phyloP scores from a whole-genome alignment of 2,797 vertebrate species.

The Chiloscyllium punctatum region DNA sequence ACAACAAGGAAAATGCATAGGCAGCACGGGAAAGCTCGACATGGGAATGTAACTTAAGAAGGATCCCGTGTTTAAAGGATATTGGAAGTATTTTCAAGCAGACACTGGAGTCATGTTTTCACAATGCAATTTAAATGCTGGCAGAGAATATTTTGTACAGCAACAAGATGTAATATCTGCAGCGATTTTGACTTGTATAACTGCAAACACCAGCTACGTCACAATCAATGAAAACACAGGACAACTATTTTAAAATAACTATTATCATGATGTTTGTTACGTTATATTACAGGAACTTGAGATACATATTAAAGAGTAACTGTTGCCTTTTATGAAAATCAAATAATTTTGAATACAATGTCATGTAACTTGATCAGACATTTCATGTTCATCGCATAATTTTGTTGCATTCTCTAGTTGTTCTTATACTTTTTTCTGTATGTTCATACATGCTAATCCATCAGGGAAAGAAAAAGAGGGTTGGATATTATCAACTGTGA shows the following conservation, averaged over 20 bases:
- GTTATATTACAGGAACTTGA: neutral
- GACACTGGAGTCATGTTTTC: neutral
- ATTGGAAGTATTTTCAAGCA: neutral
- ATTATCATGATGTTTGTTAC: neutral
- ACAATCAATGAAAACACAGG: neutral
- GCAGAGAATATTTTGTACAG: neutral
- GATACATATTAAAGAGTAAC: neutral
- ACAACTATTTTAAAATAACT: neutral
- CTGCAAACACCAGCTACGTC: neutral
- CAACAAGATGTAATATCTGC: neutral
- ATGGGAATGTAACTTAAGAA: slow-evolving; percentile 23
- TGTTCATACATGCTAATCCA: neutral
- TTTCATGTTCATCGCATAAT: neutral
- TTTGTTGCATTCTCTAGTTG: neutral
- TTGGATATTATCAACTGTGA: neutral
- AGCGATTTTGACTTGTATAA: neutral
- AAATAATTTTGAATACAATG: neutral
- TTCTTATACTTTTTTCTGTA: neutral
- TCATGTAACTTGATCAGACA: neutral
- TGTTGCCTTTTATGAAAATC: neutral
- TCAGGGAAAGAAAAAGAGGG: neutral
- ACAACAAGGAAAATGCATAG: neutral
- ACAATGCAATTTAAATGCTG: neutral
- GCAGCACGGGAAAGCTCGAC: neutral
- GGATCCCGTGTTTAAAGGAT: neutral